Conservation (phyloP, 2,888 invertebrate species). For the Tethea ocularis region DNA sequence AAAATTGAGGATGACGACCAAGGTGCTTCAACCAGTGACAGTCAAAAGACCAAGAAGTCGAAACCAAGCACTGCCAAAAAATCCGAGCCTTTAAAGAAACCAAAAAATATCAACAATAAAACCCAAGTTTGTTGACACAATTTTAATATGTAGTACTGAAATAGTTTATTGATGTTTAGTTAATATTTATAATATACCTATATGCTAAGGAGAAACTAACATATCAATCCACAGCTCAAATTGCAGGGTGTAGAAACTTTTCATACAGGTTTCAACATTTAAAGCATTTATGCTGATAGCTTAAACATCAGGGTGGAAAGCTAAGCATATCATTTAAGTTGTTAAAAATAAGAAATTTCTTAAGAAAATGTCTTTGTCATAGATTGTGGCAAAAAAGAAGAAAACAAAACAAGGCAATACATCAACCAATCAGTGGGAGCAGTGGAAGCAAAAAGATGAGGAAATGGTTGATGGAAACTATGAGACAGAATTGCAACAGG, state of each 20-base stretch:
- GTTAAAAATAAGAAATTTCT: not conserved
- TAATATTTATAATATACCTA: no score
- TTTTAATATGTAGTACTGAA: no score
- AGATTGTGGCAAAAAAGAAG: slow-evolving; percentile 65
- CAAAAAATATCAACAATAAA: slow-evolving; percentile 52
- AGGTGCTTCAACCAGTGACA: slow-evolving; percentile 49
- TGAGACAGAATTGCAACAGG: slow-evolving; percentile 85
- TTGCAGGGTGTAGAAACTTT: no score
- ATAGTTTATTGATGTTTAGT: not conserved
- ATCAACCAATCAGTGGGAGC: slow-evolving; percentile 87
- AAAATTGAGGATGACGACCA: slow-evolving; percentile 89
- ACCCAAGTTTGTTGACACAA: slow-evolving; percentile 44
- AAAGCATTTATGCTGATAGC: no score
- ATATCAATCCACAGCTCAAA: no score
- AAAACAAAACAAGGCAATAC: slow-evolving; percentile 72
- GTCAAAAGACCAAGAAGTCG: slow-evolving; percentile 68
- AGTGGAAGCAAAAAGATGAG: slow-evolving; percentile 89
- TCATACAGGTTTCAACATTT: no score
- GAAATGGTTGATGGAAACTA: slow-evolving; percentile 86
- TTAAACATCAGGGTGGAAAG: no score
- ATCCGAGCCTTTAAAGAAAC: slow-evolving; percentile 63
- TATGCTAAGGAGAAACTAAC: no score
- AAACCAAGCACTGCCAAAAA: slow-evolving; percentile 57
- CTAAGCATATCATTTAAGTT: no score
- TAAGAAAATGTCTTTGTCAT: not conserved